These are phyloP conservation scores for Hemicordylus capensis DNA, from an alignment of 2,113 vertebrate species.

Conservation along the genomic window DNA sequence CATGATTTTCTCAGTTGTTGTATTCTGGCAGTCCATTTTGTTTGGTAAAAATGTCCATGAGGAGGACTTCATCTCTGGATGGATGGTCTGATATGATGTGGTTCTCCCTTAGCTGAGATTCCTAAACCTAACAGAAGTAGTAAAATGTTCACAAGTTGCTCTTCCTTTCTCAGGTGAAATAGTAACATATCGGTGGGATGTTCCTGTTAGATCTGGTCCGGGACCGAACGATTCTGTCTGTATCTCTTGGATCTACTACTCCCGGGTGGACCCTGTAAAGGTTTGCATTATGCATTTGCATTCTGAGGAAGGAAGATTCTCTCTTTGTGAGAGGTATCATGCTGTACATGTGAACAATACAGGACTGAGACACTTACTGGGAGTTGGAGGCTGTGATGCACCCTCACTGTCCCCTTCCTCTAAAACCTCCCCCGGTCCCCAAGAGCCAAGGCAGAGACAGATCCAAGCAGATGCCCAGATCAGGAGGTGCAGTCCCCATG, in stretches of 20 bases:
- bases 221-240: slow-evolving; percentile 79
- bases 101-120: background rate
- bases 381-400: too few relatives aligned
- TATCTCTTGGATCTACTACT: slow-evolving; percentile 81
- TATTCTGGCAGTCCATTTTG: background rate
- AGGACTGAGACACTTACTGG: background rate
- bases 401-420: too few relatives aligned
- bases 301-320: too few relatives aligned
- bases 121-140: background rate
- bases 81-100: background rate
- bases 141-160: background rate
- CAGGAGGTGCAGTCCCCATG: too few relatives aligned
- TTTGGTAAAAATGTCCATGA: background rate
- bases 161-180: slow-evolving; percentile 68
- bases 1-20: background rate
- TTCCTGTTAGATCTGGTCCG: slow-evolving; percentile 78
- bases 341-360: too few relatives aligned
- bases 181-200: slow-evolving; percentile 74
- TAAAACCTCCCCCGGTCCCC: too few relatives aligned
- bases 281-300: slow-evolving; percentile 19
- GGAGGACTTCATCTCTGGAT: background rate
- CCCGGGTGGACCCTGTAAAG: slow-evolving; percentile 77
- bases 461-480: too few relatives aligned
- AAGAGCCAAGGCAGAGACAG: too few relatives aligned
- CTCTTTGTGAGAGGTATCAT: background rate